phyloP scores from a whole-genome alignment of 2,888 invertebrate genomes.

The Onthophagus sagittarius region DNA sequence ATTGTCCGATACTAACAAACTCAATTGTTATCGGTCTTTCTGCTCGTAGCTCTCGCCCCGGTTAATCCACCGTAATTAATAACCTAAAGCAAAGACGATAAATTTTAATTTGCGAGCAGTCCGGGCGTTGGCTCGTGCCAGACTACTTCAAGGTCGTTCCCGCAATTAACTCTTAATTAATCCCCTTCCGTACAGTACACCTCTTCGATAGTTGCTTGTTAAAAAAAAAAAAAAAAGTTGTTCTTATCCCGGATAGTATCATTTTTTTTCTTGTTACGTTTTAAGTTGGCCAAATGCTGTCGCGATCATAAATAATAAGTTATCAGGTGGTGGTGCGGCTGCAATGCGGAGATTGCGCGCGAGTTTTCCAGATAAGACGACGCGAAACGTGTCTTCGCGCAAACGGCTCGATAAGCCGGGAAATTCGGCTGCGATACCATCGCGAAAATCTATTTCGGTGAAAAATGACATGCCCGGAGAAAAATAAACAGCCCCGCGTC shows the following conservation, averaged over 20 bases:
- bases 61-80: slow-evolving; percentile 2
- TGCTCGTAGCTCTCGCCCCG: background rate
- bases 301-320: background rate
- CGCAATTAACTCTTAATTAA: slow-evolving; percentile 12
- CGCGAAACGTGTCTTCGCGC: background rate
- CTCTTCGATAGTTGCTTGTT: background rate
- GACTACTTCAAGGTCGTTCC: slow-evolving; percentile 7
- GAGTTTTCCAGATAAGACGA: background rate
- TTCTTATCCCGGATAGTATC: background rate
- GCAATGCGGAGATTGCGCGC: background rate
- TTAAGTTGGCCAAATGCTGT: background rate
- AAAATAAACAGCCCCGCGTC: background rate
- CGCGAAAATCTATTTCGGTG: slow-evolving; percentile 12
- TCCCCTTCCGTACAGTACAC: background rate
- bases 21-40: background rate
- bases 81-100: background rate
- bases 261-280: background rate
- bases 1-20: background rate
- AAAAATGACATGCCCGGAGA: background rate
- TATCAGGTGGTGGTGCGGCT: background rate
- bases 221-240: background rate
- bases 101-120: slow-evolving; percentile 18
- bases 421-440: background rate
- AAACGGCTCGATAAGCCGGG: background rate
- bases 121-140: slow-evolving; percentile 3